These are phyloP conservation scores for Belonocnema kinseyi DNA, from an alignment of 1,140 invertebrate species.

Conservation along the genomic window DNA sequence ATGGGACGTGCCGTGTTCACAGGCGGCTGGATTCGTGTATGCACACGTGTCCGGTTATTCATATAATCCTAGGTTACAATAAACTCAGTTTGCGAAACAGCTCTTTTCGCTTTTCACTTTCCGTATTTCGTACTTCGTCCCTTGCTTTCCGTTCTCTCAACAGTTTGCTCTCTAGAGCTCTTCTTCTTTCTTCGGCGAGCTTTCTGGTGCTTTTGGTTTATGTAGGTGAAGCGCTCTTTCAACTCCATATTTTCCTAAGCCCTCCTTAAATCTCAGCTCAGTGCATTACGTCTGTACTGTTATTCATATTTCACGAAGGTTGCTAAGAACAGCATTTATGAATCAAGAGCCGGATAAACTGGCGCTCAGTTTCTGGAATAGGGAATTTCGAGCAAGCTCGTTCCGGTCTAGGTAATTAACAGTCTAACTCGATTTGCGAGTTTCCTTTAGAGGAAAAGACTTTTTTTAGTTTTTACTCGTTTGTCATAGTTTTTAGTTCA, in stretches of 20 bases:
- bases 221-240: conserved; percentile 12
- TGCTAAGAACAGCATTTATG: conserved; percentile 6
- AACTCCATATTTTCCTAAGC: conserved; percentile 24
- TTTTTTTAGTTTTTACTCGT: not conserved
- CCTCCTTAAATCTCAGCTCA: conserved; percentile 21
- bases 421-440: not conserved
- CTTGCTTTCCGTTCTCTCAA: not conserved
- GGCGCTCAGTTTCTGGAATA: not conserved
- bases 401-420: conserved; percentile 1
- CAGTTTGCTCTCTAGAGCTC: conserved; percentile 11
- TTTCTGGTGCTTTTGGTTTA: conserved; percentile 21
- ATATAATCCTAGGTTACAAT: conserved; percentile 27
- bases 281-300: conserved; percentile 27
- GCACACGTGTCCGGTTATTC: conserved; percentile 27
- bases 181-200: not conserved
- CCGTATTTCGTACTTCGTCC: not conserved
- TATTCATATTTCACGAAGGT: conserved; percentile 22
- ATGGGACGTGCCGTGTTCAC: conserved; percentile 18
- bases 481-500: conserved; percentile 18
- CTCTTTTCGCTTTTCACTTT: conserved; percentile 16
- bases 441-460: not conserved
- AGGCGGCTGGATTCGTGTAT: conserved; percentile 14
- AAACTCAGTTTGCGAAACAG: conserved; percentile 19
- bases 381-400: not conserved
- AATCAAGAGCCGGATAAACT: conserved; percentile 30